Conservation (phyloP, 2,888 invertebrate species). For the Eristalis tenax region DNA sequence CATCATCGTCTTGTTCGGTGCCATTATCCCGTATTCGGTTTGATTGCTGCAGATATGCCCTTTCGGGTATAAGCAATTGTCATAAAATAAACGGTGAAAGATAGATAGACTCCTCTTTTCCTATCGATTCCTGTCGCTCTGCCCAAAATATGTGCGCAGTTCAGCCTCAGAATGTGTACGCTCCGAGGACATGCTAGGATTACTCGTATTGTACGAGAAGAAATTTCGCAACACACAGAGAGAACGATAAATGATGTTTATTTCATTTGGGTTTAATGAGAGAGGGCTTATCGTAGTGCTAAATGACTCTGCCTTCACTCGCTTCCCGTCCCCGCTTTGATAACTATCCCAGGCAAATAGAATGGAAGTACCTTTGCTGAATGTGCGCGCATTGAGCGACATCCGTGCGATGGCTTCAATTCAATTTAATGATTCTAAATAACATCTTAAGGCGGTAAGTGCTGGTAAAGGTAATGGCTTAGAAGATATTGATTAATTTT, state of each 20-base stretch:
- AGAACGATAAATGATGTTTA: conserved; percentile 52
- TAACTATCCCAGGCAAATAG: conserved; percentile 47
- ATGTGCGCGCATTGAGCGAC: conserved; percentile 23
- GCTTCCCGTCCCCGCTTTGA: conserved; percentile 17
- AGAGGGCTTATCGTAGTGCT: conserved; percentile 57
- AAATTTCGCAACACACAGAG: not conserved
- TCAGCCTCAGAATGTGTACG: not conserved
- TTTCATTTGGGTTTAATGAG: conserved; percentile 66
- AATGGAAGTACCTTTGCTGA: conserved; percentile 31
- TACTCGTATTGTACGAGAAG: not conserved
- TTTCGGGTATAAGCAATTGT: conserved; percentile 63
- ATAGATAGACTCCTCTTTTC: conserved; percentile 29
- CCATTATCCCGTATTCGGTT: conserved; percentile 56
- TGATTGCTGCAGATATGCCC: conserved; percentile 61
- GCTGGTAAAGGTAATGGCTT: conserved; percentile 64
- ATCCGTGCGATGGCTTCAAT: conserved; percentile 54
- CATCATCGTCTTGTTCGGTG: conserved; percentile 4
- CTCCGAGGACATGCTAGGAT: not conserved
- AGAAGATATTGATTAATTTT: conserved; percentile 63
- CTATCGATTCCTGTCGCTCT: not conserved
- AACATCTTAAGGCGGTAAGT: conserved; percentile 58
- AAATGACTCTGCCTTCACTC: conserved; percentile 59
- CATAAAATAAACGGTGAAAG: conserved; percentile 54
- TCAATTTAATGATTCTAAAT: conserved; percentile 66
- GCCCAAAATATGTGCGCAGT: not conserved